Base-by-base conservation (phyloP, 2,113 vertebrate species). In the Phodopus roborovskii region DNA sequence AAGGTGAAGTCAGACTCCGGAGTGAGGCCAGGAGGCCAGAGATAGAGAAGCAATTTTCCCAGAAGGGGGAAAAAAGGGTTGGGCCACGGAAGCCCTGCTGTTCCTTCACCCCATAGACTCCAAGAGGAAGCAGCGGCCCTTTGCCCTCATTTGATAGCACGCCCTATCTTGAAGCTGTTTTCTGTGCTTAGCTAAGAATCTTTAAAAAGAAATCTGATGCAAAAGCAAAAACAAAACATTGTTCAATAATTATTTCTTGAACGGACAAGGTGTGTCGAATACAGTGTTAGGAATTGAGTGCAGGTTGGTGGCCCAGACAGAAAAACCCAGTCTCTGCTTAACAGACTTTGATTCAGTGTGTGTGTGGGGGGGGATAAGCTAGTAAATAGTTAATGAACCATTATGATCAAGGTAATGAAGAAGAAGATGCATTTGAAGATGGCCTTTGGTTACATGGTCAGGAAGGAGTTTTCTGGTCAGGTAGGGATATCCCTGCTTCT, bases 1-100 rank as follows among this genome's bases (percentile, higher is more conserved):
- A 97, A 96, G 97, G 33, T 75, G 3, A 81, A 93, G 82, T 82
- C 68, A 86, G 90, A 42, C 66, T n/a, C 36, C 93, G 24, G 92
- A 92, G 36, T 24, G 56, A 73, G 96, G 48, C 50, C 22, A 2
- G 15, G 26, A 94, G 70, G 45, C 2, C 0, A 36, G 73, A 36
- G 88, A 74, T 22, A 1, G 73, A 75, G 75, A 26, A 11, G n/a
- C 62, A 20, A 68, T 48, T 0, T 53, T 48, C 2, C 42, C 62
- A 20, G 58, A 71, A 56, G 8, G 0, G 1, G 30, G 15, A 30
- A 62, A 42, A 42, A 8, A 42, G 12, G 8, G 24, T 36, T 30
- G 17, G 39, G 8, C 5, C 6, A 24, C 12, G 36, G 39, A 73
- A 45, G 42, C 39, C 53, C 26, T n/a, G 0, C 53, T 13, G 0